Evolutionary conservation across 2,113 vertebrate genomes (phyloP).

Genomic region (Heterotilapia buettikoferi): DNA sequence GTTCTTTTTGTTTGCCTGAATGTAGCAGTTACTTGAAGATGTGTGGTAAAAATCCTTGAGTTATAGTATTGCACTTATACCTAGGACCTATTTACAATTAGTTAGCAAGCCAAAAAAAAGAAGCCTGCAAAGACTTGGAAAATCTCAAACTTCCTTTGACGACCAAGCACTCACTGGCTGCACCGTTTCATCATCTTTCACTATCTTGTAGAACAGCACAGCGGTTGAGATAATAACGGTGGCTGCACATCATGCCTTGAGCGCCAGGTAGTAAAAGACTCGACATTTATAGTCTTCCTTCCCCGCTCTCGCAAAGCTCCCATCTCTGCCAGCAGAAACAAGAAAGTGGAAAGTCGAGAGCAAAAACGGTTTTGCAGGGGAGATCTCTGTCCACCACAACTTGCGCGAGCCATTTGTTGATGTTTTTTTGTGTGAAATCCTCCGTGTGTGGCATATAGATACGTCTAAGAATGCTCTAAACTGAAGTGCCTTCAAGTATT

Average conservation of each 20-base stretch:
- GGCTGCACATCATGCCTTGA: constrained; percentile 38
- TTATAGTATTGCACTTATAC: not conserved
- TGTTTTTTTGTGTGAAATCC: not conserved
- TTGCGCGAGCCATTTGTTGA: not conserved
- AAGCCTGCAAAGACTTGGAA: not conserved
- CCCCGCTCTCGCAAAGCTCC: not conserved
- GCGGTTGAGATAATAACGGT: constrained; percentile 61
- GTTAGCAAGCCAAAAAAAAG: not conserved
- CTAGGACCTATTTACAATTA: not conserved
- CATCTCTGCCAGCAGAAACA: constrained; percentile 1
- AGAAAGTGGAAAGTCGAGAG: not conserved
- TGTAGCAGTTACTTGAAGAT: not conserved
- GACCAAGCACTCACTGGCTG: not conserved
- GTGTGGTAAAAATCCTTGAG: not conserved
- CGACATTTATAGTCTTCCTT: constrained; percentile 50
- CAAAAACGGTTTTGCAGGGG: not conserved
- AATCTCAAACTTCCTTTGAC: not conserved
- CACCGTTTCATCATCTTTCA: constrained; percentile 56
- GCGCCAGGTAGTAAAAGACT: constrained; percentile 60
- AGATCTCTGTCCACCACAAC: constrained; percentile 1
- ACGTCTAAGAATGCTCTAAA: not conserved
- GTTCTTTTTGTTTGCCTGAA: not conserved
- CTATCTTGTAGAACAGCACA: constrained; percentile 59
- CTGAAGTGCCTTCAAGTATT: not conserved
- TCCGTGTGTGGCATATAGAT: not conserved